Evolutionary conservation across 1,140 invertebrate genomes (phyloP), one percentile per base, ranked within the genome.

Genomic region (Parapsyche elsis): DNA sequence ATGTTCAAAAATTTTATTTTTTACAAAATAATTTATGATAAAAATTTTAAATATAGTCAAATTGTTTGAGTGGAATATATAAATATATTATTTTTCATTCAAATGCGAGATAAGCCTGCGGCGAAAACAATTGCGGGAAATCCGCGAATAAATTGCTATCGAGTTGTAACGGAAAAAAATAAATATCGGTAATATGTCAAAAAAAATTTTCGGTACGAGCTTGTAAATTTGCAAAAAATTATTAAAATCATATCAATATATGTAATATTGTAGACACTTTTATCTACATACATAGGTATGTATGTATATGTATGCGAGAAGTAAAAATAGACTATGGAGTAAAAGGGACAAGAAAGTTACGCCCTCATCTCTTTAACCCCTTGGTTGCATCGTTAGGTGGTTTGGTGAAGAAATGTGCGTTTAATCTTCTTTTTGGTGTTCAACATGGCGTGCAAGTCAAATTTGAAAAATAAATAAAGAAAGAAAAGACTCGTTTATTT

Each of bases 381-480:
- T n/a, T 4, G 49, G 49, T 53, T 53, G 49, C 49, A 53, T 2
- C 49, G 16, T 53, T 53, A 53, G 49, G 49, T 16, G 49, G 16
- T 14, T 38, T 1, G 30, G 30, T 38, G 30, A 38, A 38, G 30
- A 1, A 7, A 38, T 5, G 57, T 21, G 57, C 14, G 14, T 26
- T 21, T 26, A 23, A n/a, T 12, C 7, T 38, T 38, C 30, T 23
- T 67, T 67, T 67, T 67, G 64, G 26, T 9, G 10, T 9, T 21
- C 10, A 30, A 67, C 26, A 67, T 24, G 64, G 23, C 64, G 64
- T 67, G 64, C 26, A 67, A 67, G 12, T 67, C 24, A 67, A 26
- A 67, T 67, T 67, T 26, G n/a, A 26, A 67, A 38, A 38, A 38
- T 38, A 38, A 67, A 0, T 26, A 9, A 67, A 26, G 26, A n/a